Evolutionary conservation across 1,140 invertebrate species (phyloP), one percentile per base, ranked within the genome.

Genomic region (Temnothorax curvispinosus): DNA sequence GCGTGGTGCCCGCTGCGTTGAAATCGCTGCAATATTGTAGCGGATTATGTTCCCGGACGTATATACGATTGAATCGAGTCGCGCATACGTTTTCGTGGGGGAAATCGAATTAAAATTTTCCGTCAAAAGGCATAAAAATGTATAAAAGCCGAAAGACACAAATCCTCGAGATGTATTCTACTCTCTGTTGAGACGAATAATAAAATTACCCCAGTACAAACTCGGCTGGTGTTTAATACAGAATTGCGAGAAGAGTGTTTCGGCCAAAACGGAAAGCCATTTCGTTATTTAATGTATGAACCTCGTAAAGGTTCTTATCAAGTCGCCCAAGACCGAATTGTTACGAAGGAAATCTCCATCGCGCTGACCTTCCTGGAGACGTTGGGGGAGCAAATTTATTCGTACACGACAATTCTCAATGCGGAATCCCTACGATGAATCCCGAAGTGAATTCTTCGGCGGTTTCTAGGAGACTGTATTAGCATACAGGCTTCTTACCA

Each of bases 21-120:
- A 41, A 82, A 82, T 82, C 80, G 52, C 74, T 74, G 41, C 54
- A 82, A 82, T 82, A 82, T 74, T 82, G 67, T 47, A 41, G 67
- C 18, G 54, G 67, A 74, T 82, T 60, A 74, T 74, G 21, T 21
- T 44, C 50, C 54, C 27, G 44, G 32, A 80, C 44, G 11, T n/a
- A 44, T n/a, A 44, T 18, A 27, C 41, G 27, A 82, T 74, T 82
- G 65, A 60, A 75, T 84, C 54, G 54, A 27, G 1, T 21, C 0
- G n/a, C 9, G 21, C 18, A n/a, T 15, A 56, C 11, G 77, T 27
- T 52, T 56, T 60, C 13, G 27, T 11, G 6, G 4, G 1, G 6
- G 0, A 38, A 38, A 27, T 47, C 9, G 13, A 35, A 62, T 84
- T 47, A 21, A 44, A 9, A 72, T 58, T 50, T 8, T 21, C 1